A percentile compares a stretch with the other conserved stretches of the same genome.
These are phyloP conservation scores for Minunthozetes semirufus DNA, from an alignment of 2,888 invertebrate species.

Conservation along the genomic window DNA sequence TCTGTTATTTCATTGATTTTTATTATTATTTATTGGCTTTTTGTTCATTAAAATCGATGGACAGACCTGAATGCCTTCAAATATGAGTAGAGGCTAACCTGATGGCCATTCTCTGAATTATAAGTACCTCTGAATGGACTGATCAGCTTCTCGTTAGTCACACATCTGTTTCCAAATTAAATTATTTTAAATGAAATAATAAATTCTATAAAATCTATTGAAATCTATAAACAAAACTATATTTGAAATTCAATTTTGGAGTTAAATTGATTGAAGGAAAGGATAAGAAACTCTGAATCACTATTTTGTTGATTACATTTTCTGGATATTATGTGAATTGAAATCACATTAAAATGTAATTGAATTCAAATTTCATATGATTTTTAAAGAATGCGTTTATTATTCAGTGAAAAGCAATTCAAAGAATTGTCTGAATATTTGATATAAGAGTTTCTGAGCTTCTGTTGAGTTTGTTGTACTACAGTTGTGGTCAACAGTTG, in stretches of 20 bases:
- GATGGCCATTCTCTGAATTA: slow-evolving; percentile 74
- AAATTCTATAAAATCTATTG: too few relatives aligned
- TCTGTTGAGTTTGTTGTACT: too few relatives aligned
- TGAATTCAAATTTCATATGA: neutral
- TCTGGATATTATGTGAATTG: neutral
- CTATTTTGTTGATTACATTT: slow-evolving; percentile 36
- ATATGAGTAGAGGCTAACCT: slow-evolving; percentile 88
- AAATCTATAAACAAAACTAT: too few relatives aligned
- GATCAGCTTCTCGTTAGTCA: slow-evolving; percentile 84
- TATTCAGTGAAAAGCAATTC: too few relatives aligned
- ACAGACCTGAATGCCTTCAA: slow-evolving; percentile 79
- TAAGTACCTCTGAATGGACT: slow-evolving; percentile 87
- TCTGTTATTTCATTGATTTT: neutral
- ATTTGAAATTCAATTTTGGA: too few relatives aligned
- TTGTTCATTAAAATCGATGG: neutral
- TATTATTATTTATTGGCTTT: neutral
- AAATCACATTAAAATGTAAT: neutral
- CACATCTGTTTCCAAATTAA: slow-evolving; percentile 57
- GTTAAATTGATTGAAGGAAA: too few relatives aligned
- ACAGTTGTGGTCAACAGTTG: too few relatives aligned
- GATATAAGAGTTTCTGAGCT: too few relatives aligned
- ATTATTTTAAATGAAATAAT: too few relatives aligned
- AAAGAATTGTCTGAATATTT: too few relatives aligned
- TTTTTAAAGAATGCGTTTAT: neutral
- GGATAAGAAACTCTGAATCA: slow-evolving; percentile 30